Conservation (phyloP, 2,888 invertebrate genomes). For the Sarcophaga caerulescens region DNA sequence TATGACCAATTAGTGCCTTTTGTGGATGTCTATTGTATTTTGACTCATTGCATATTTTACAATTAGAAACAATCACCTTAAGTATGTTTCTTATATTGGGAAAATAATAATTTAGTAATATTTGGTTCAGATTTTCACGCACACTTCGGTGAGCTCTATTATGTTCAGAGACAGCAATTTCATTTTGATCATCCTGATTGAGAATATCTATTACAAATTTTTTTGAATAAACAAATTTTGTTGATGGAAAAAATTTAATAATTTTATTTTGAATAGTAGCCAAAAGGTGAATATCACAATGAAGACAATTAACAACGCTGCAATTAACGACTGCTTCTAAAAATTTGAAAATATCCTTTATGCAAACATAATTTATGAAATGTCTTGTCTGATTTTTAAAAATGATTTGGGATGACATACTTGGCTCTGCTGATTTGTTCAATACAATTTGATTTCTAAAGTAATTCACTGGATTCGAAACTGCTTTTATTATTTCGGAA, state of each 20-base stretch:
- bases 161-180: slow-evolving; percentile 52
- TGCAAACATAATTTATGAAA: not conserved
- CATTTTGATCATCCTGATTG: slow-evolving; percentile 55
- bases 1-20: not conserved
- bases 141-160: slow-evolving; percentile 37
- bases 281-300: slow-evolving; percentile 20
- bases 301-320: slow-evolving; percentile 44
- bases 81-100: slow-evolving; percentile 19
- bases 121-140: slow-evolving; percentile 12
- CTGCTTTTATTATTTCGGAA: slow-evolving; percentile 47
- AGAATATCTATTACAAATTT: slow-evolving; percentile 43
- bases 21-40: not conserved
- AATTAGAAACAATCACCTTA: not conserved
- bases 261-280: slow-evolving; percentile 36
- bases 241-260: slow-evolving; percentile 49
- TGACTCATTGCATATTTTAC: slow-evolving; percentile 6
- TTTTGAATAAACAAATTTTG: not conserved
- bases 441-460: slow-evolving; percentile 63
- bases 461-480: slow-evolving; percentile 49
- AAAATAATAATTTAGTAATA: slow-evolving; percentile 16
- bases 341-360: not conserved
- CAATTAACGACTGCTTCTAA: slow-evolving; percentile 23
- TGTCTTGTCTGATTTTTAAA: slow-evolving; percentile 12
- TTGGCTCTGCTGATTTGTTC: not conserved
- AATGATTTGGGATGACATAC: not conserved